phyloP scores from a whole-genome alignment of 1,140 invertebrate species.

The Neodiprion virginianus region DNA sequence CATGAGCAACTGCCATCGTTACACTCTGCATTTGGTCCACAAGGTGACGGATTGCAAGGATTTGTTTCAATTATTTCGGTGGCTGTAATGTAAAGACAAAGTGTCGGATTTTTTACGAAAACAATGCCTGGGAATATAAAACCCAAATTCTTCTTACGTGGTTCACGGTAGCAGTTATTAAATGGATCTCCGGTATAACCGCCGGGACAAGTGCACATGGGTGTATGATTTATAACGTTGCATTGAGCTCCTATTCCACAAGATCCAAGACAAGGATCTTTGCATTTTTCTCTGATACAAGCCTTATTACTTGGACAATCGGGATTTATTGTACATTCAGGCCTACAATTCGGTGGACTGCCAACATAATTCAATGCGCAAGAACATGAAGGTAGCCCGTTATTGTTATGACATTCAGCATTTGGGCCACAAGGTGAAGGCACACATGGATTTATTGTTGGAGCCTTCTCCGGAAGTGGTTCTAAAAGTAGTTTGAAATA shows the following conservation, averaged over 20 bases:
- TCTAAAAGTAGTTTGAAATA: constrained; percentile 17
- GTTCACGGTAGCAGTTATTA: constrained; percentile 49
- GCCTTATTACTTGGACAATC: constrained; percentile 71
- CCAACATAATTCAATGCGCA: constrained; percentile 54
- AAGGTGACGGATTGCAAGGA: constrained; percentile 61
- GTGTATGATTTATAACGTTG: constrained; percentile 69
- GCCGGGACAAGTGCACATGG: constrained; percentile 66
- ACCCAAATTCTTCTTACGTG: constrained; percentile 63
- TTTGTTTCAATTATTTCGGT: constrained; percentile 42
- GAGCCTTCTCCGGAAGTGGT: background rate
- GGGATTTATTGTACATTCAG: constrained; percentile 66
- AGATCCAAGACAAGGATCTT: constrained; percentile 71
- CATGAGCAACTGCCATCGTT: constrained; percentile 72
- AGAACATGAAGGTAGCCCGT: constrained; percentile 57
- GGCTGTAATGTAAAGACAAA: constrained; percentile 36
- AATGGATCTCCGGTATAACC: constrained; percentile 70
- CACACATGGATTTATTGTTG: constrained; percentile 60
- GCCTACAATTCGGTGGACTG: constrained; percentile 52
- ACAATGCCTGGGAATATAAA: constrained; percentile 14
- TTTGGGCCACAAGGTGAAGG: constrained; percentile 77
- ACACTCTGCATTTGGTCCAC: constrained; percentile 64
- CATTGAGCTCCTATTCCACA: constrained; percentile 71
- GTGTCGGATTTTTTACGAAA: constrained; percentile 13
- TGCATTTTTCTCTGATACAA: constrained; percentile 74
- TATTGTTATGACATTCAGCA: constrained; percentile 67